Base-by-base conservation (phyloP, 2,797 vertebrate genomes). In the Lepilemur ruficaudatus region DNA sequence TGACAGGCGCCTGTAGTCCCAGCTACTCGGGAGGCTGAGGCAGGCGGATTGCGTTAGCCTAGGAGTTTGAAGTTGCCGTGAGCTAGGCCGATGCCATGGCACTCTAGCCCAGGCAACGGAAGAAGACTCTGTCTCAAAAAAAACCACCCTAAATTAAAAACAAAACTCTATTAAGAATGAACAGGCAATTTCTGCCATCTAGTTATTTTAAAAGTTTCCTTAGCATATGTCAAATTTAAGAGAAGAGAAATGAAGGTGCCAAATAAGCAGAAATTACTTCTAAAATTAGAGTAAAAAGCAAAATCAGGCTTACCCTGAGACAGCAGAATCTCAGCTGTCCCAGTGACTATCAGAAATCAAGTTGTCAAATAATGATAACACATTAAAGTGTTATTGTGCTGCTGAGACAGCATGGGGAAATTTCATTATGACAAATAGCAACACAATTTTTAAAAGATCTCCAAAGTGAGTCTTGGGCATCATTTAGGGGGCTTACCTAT, bases 231-330 rank as follows among this genome's bases (percentile, higher is more conserved):
- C 22, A 82, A 83, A 86, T 80, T 86, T 95, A 89, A 96, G 41
- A 81, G 17, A 52, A 95, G 91, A 96, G 57, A 79, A 92, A 93
- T 73, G 38, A 91, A 93, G 46, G 5, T 72, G 20, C 84, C 67
- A 95, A 93, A n/a, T 78, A 79, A 94, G 38, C 18, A 94, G 32
- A 91, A 91, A 80, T 7, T 88, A 11, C 48, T 91, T 25, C 38
- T 73, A 91, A 88, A 96, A 82, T 50, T 61, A 46, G 13, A 73
- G 38, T 50, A 81, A 85, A 30, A 61, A 93, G 23, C 15, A 89
- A 87, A 75, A 87, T 57, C 72, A 92, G 72, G 63, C 3, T 82
- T 43, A 93, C 22, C 0, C 20, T 46, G 28, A 69, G 6, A 78
- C 0, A 69, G 7, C 8, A 69, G 15, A n/a, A n/a, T 65, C 63